These are phyloP conservation scores for Zosterops hypoxanthus DNA, from an alignment of 2,113 vertebrate genomes.

Conservation along the genomic window DNA sequence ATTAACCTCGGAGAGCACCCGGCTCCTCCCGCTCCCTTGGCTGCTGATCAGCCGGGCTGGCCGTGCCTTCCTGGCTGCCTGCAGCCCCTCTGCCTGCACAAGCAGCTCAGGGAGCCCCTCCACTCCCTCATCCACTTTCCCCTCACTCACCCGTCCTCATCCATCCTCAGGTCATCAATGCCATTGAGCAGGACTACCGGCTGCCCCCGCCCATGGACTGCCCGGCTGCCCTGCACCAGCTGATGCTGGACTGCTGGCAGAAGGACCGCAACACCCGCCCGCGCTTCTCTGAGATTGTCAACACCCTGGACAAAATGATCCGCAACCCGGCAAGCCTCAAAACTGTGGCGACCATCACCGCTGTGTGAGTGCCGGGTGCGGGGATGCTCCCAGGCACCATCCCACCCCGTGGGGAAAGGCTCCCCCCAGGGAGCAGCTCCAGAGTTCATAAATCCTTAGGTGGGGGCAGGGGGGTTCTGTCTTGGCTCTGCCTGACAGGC, in stretches of 20 bases:
- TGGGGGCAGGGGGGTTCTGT: accelerated
- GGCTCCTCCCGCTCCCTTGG: constrained; percentile 31
- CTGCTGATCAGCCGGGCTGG: background rate
- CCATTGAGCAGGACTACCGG: constrained; percentile 97
- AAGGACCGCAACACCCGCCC: constrained; percentile 97
- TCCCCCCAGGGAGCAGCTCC: accelerated
- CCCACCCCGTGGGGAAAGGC: accelerated
- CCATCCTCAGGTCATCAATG: constrained; percentile 89
- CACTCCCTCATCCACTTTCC: no score
- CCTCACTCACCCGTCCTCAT: background rate
- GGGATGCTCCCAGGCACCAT: background rate
- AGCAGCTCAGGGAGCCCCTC: background rate
- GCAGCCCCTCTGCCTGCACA: background rate
- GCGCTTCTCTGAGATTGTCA: constrained; percentile 95
- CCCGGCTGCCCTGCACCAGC: constrained; percentile 91
- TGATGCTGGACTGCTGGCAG: constrained; percentile 99
- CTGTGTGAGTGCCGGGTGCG: constrained; percentile 81
- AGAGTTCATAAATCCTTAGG: background rate
- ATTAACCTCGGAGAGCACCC: constrained; percentile 75
- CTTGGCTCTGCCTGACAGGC: background rate
- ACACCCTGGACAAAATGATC: constrained; percentile 98
- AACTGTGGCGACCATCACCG: constrained; percentile 94
- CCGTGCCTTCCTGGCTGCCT: background rate
- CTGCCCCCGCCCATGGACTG: constrained; percentile 98
- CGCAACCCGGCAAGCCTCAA: constrained; percentile 98